Conservation (phyloP, 1,140 invertebrate species). For the Leptinotarsa texana region DNA sequence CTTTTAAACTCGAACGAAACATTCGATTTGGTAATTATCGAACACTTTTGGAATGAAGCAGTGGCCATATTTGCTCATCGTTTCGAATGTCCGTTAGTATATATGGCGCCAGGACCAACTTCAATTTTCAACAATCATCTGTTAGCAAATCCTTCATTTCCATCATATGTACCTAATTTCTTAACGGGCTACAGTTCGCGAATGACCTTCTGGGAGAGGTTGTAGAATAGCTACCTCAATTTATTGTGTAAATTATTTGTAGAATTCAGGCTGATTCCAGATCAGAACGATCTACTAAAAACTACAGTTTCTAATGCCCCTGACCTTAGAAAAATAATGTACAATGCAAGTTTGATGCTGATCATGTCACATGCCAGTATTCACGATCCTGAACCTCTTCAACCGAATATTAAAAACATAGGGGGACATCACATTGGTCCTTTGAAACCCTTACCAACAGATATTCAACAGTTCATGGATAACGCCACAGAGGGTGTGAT, state of each 20-base stretch:
- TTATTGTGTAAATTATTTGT: constrained; percentile 16
- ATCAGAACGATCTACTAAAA: constrained; percentile 31
- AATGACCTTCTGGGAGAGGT: constrained; percentile 21
- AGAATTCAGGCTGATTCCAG: constrained; percentile 23
- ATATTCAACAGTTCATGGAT: constrained; percentile 55
- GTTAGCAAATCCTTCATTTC: constrained; percentile 23
- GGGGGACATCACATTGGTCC: constrained; percentile 39
- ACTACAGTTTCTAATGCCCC: constrained; percentile 36
- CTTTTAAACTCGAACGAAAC: constrained; percentile 48
- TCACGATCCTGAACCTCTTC: constrained; percentile 26
- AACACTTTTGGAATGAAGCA: constrained; percentile 58
- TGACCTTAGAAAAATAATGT: constrained; percentile 35
- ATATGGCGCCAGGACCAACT: constrained; percentile 8
- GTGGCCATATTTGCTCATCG: constrained; percentile 53
- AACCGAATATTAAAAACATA: constrained; percentile 33
- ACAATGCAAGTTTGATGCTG: constrained; percentile 40
- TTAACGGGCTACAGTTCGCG: constrained; percentile 11
- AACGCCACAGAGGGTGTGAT: constrained; percentile 57
- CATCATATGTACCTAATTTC: constrained; percentile 27
- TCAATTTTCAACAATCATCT: constrained; percentile 10
- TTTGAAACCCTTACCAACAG: constrained; percentile 32
- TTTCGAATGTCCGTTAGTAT: constrained; percentile 36
- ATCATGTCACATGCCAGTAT: constrained; percentile 36
- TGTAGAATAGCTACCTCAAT: not conserved
- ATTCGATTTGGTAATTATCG: constrained; percentile 57